Percentiles rank a stretch among this genome's conserved stretches.
Evolutionary conservation across 2,113 vertebrate genomes (phyloP).

Genomic region (Thamnophis sirtalis): DNA sequence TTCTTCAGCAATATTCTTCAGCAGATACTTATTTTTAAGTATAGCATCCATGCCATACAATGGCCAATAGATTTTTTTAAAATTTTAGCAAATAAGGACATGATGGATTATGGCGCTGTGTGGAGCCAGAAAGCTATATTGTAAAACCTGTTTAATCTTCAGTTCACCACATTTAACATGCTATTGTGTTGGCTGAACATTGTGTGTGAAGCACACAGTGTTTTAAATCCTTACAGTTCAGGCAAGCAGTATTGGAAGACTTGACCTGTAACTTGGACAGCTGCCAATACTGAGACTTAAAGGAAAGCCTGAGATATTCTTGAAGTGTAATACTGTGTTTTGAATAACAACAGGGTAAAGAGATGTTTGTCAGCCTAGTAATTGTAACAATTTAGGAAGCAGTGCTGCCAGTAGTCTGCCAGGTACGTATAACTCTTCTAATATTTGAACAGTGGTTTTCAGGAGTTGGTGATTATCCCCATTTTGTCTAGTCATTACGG

Average conservation of each 20-base stretch:
- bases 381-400: not conserved
- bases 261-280: not conserved
- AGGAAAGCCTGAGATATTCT: not conserved
- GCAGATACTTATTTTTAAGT: slow-evolving; percentile 8
- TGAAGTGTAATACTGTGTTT: not conserved
- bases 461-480: not conserved
- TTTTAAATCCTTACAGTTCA: not conserved
- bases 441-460: not conserved
- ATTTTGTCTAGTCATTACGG: no score
- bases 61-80: not conserved
- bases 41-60: not conserved
- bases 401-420: not conserved
- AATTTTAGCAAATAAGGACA: not conserved
- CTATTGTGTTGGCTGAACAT: slow-evolving; percentile 8
- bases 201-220: not conserved
- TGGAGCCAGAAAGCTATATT: not conserved
- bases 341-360: not conserved
- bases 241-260: not conserved
- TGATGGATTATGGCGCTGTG: not conserved
- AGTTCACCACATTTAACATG: not conserved
- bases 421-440: not conserved
- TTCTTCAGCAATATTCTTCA: not conserved
- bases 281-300: not conserved
- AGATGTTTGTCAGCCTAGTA: not conserved
- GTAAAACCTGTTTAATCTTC: slow-evolving; percentile 9